Evolutionary conservation across 2,888 invertebrate genomes (phyloP), one percentile per base, ranked within the genome.

Genomic region (Notocelia uddmanniana): DNA sequence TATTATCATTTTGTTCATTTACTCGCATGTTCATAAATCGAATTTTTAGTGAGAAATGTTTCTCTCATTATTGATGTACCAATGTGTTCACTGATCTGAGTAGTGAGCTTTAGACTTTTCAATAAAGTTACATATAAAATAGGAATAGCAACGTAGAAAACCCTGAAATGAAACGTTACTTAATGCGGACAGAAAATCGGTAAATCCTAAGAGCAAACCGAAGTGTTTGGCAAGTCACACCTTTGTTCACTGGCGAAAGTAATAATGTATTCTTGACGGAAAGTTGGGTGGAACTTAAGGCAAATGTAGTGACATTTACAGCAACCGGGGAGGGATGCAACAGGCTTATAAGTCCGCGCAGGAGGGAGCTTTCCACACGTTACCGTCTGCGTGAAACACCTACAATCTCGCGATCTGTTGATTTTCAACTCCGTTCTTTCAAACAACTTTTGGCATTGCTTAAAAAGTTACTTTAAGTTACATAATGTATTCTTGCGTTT

Each of bases 341-440:
- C 72, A 72, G 72, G 72, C 67, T 55, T 57, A 57, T 60, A 71
- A 67, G 64, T 70, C 69, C 58, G 23, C 58, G 9, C 62, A 60
- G 69, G 59, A 60, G 37, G 45, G 54, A 63, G 55, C 50, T 63
- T 8, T 21, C 21, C 31, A 26, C 41, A 45, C 41, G 37, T 70
- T 70, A 34, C 69, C 18, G 57, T 6, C 55, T 45, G 18, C n/a
- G 31, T 45, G 55, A 23, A 69, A 50, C 57, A 69, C 26, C 69
- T 37, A 48, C 55, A 18, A 26, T 57, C 48, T 21, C 21, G 55
- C 63, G 57, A 23, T 55, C 34, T 69, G 69, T 69, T 69, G 63
- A 63, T 69, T 63, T 37, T 11, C 52, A 52, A 64, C 69, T 69
- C 50, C 5, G 3, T 64, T 66, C 41, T 57, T 55, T 45, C 21